Evolutionary conservation across 1,140 invertebrate species (phyloP).

Genomic region (Leptonema lineaticorne): DNA sequence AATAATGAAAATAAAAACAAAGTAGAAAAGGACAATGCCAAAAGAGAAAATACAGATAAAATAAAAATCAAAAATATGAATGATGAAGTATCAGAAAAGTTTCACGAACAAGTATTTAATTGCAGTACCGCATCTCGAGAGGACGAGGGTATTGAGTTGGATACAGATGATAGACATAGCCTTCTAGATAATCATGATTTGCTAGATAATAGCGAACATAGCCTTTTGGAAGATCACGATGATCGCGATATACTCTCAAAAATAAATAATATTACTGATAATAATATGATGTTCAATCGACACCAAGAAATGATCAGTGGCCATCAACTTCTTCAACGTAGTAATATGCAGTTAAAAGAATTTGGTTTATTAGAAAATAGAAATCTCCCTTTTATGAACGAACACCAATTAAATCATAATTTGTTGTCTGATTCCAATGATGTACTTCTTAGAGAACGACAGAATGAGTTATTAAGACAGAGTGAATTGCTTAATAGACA

Average conservation of each 20-base stretch:
- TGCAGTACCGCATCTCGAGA: slow-evolving; percentile 1
- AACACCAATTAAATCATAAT: slow-evolving; percentile 9
- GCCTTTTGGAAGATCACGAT: slow-evolving; percentile 49
- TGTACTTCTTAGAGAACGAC: slow-evolving; percentile 45
- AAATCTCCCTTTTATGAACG: slow-evolving; percentile 29
- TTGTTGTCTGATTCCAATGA: slow-evolving; percentile 49
- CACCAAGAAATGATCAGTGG: slow-evolving; percentile 47
- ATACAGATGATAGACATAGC: slow-evolving; percentile 55
- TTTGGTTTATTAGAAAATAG: slow-evolving; percentile 34
- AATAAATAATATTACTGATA: slow-evolving; percentile 44
- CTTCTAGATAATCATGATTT: slow-evolving; percentile 53
- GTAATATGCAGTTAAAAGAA: slow-evolving; percentile 32
- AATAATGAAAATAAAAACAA: slow-evolving; percentile 46
- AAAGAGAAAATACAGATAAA: slow-evolving; percentile 16
- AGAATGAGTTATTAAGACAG: slow-evolving; percentile 48
- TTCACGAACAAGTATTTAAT: slow-evolving; percentile 29
- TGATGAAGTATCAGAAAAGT: slow-evolving; percentile 22
- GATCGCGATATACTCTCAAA: slow-evolving; percentile 51
- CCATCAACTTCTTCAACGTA: slow-evolving; percentile 48
- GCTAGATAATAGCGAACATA: slow-evolving; percentile 53
- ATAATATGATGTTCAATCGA: slow-evolving; percentile 48
- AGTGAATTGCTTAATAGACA: slow-evolving; percentile 42
- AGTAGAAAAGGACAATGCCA: slow-evolving; percentile 12
- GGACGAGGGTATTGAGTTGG: slow-evolving; percentile 49
- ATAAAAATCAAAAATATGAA: slow-evolving; percentile 36